A percentile compares a stretch with the other conserved stretches of the same genome.
These are phyloP conservation scores for Nomia melanderi DNA, from an alignment of 1,140 invertebrate genomes.

Conservation along the genomic window DNA sequence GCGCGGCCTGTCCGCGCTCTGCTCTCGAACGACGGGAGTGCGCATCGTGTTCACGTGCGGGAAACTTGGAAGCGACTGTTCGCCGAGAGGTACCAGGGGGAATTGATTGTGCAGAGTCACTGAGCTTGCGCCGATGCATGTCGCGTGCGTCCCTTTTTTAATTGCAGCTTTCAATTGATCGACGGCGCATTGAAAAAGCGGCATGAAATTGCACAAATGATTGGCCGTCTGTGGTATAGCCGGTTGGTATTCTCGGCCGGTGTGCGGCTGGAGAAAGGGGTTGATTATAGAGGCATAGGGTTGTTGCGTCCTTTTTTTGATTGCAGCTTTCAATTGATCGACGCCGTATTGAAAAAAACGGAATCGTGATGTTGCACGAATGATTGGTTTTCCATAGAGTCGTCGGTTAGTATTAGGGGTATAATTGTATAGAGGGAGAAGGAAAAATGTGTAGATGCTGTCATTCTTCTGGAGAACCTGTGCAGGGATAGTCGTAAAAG, in stretches of 20 bases:
- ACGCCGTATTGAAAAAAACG: background rate
- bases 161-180: conserved; percentile 6
- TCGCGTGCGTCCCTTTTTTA: background rate
- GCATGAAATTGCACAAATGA: background rate
- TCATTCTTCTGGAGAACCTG: too few relatives aligned
- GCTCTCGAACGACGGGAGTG: background rate
- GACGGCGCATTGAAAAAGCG: background rate
- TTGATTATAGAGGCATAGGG: too few relatives aligned
- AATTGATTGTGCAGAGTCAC: conserved; percentile 40
- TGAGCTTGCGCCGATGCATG: background rate
- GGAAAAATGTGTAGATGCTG: too few relatives aligned
- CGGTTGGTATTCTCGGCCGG: background rate
- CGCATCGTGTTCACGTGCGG: conserved; percentile 4
- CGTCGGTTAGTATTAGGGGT: background rate
- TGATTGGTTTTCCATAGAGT: background rate
- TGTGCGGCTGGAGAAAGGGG: background rate
- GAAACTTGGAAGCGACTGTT: conserved; percentile 22
- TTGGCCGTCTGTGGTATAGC: background rate
- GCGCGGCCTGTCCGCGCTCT: background rate
- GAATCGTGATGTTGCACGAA: background rate
- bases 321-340: conserved; percentile 1
- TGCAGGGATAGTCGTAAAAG: too few relatives aligned
- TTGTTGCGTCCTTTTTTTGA: too few relatives aligned
- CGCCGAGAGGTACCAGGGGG: background rate
- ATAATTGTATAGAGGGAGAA: too few relatives aligned